phyloP scores from a whole-genome alignment of 1,140 invertebrate genomes.

The Anastrepha obliqua region DNA sequence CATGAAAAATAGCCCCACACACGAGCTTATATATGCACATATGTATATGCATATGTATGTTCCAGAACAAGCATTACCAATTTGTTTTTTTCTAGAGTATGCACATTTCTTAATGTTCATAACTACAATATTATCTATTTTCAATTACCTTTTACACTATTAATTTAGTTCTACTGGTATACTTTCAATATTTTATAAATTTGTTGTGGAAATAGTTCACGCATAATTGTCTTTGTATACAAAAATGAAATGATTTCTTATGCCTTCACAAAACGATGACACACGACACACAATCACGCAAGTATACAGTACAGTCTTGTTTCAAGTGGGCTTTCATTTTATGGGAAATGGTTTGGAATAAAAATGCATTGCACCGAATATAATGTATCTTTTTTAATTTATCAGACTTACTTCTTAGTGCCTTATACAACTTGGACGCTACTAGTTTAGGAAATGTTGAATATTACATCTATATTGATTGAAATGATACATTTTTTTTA shows the following conservation, averaged over 20 bases:
- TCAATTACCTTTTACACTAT: constrained; percentile 24
- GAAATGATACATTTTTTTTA: too few species aligned
- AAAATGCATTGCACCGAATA: too few species aligned
- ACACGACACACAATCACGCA: constrained; percentile 26
- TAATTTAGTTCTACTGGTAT: neutral
- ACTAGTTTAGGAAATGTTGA: too few species aligned
- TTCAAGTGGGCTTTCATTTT: too few species aligned
- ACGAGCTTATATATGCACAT: neutral
- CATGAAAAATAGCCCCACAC: neutral
- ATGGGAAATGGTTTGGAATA: too few species aligned
- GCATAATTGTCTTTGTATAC: constrained; percentile 46
- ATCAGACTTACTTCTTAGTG: too few species aligned
- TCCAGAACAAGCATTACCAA: neutral
- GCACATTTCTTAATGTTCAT: constrained; percentile 6
- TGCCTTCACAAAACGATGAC: constrained; percentile 38
- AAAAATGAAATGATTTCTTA: constrained; percentile 45
- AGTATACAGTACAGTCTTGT: constrained; percentile 29
- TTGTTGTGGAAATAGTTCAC: constrained; percentile 4
- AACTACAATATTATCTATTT: neutral
- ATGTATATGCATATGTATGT: neutral
- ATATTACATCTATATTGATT: too few species aligned
- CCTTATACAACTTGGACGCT: too few species aligned
- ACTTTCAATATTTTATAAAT: constrained; percentile 34
- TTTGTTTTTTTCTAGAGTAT: neutral
- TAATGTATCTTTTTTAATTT: too few species aligned